Evolutionary conservation across 2,113 vertebrate species (phyloP).

Genomic region (Xenopus tropicalis): DNA sequence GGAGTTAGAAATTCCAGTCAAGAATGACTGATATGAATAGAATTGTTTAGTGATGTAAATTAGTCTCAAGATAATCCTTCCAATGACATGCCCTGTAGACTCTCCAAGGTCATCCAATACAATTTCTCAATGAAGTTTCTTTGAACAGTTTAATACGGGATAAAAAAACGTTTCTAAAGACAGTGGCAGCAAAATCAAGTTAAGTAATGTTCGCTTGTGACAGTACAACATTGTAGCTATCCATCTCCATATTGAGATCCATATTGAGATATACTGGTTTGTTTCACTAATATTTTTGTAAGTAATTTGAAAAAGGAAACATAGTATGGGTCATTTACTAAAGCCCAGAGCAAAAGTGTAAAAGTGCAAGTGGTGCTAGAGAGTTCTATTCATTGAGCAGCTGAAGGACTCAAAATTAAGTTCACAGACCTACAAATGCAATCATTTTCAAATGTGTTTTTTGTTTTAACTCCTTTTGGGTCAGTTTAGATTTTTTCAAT

Average conservation of each 20-base stretch:
- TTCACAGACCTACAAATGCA: no score
- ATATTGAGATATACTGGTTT: background rate
- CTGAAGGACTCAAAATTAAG: no score
- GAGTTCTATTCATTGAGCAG: no score
- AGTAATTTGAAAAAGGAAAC: background rate
- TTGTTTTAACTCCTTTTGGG: no score
- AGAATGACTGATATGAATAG: conserved; percentile 27
- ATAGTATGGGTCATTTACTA: background rate
- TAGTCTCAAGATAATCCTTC: conserved; percentile 41
- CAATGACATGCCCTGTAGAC: conserved; percentile 26
- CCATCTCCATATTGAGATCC: background rate
- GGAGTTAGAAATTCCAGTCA: conserved; percentile 37
- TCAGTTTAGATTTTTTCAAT: no score
- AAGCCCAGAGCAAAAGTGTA: no score
- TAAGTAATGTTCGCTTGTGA: background rate
- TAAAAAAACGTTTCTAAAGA: background rate
- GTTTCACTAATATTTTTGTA: background rate
- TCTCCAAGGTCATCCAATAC: conserved; percentile 17
- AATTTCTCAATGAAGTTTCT: conserved; percentile 29
- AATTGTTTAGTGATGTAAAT: conserved; percentile 38
- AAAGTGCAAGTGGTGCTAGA: no score
- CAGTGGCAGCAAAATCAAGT: background rate
- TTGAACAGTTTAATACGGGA: background rate
- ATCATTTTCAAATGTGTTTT: no score
- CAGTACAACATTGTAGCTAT: background rate